Evolutionary conservation across 2,113 vertebrate genomes (phyloP), one percentile per base, ranked within the genome.

Genomic region (Vicugna pacos): DNA sequence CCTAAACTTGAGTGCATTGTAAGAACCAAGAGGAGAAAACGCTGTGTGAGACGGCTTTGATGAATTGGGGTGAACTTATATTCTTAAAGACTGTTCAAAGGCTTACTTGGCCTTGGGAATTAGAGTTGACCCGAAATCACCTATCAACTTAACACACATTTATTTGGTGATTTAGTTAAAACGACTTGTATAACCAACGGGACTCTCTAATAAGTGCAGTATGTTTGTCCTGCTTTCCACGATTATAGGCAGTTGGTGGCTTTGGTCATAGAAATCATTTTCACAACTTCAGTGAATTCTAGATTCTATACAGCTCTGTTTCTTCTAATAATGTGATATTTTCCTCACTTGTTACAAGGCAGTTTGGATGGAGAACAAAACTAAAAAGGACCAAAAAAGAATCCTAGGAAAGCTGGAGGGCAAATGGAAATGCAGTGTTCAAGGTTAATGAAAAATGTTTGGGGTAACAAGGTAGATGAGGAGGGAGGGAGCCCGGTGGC

Each of bases 31-130:
- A 97, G 96, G 97, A 76, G 35, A 98, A 98, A 98, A 95, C 92
- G 48, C 58, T 60, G 65, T 95, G 72, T 97, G 96, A 97, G 95
- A 98, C 4, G 91, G 94, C 98, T 98, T 98, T 98, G 96, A 98
- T 97, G 96, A 97, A 97, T 93, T 98, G 95, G 84, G 46, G 92
- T 97, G 96, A 98, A 97, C 95, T 98, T 98, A 97, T 95, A 91
- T 97, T 89, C 98, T 98, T 98, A 98, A 80, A 96, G 89, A 88
- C 91, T 95, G 92, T 98, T 98, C 97, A 98, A 98, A 98, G 97
- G 54, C 95, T 98, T 98, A 96, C 97, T 98, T 98, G 97, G 98
- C 98, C 97, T 98, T 98, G 96, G 84, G 97, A 97, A 98, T 98
- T 98, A 98, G 91, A 96, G 85, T 79, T 98, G 97, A 98, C 98